Percentiles rank a stretch among this genome's conserved stretches.
These are phyloP conservation scores for Darevskia mixta DNA, from an alignment of 2,797 vertebrate species.

Conservation along the genomic window DNA sequence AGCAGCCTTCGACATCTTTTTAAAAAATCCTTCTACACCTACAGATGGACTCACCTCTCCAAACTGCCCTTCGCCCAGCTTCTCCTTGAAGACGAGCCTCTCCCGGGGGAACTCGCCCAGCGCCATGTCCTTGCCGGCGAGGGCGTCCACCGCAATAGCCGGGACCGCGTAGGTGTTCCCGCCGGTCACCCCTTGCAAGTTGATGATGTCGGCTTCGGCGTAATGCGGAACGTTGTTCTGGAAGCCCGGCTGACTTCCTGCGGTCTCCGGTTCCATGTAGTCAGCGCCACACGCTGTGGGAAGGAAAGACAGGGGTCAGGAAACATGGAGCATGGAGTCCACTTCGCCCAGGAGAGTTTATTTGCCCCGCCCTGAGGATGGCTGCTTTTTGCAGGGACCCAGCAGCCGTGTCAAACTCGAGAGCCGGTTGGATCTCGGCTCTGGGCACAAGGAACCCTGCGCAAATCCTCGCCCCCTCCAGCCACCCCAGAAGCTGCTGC, in stretches of 20 bases:
- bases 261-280: constrained; percentile 79
- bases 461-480: background rate
- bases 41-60: constrained; percentile 85
- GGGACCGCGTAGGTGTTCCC: constrained; percentile 94
- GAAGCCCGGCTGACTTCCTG: constrained; percentile 75
- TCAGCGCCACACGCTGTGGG: constrained; percentile 81
- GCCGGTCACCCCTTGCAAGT: constrained; percentile 92
- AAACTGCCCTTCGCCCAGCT: constrained; percentile 95
- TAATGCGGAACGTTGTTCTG: constrained; percentile 90
- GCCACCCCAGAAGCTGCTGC: constrained; percentile 2
- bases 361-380: background rate
- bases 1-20: background rate
- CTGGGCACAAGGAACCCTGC: background rate
- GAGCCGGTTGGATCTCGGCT: background rate
- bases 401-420: background rate
- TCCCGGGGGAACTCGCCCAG: constrained; percentile 89
- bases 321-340: background rate
- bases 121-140: constrained; percentile 70
- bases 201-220: constrained; percentile 93
- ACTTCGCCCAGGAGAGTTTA: fast-evolving
- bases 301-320: background rate
- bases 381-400: background rate
- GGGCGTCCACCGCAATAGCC: constrained; percentile 74
- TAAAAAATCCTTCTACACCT: background rate
- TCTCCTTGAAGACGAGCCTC: constrained; percentile 92